phyloP scores from a whole-genome alignment of 2,113 vertebrate species.

The Oenanthe melanoleuca region DNA sequence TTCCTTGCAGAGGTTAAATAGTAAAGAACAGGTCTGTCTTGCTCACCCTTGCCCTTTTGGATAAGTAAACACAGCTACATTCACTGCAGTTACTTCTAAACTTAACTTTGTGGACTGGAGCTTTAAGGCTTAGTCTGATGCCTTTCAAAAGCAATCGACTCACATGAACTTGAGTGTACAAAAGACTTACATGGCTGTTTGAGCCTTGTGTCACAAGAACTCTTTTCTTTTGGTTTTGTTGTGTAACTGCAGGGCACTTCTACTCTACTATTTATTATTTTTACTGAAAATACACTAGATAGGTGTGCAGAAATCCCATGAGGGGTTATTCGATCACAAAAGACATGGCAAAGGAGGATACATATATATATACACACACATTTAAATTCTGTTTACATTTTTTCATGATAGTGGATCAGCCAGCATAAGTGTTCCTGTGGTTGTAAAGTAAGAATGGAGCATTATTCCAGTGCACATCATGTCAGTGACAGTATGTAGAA shows the following conservation, averaged over 20 bases:
- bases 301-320: background rate
- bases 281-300: background rate
- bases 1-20: background rate
- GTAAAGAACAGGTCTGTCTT: slow-evolving; percentile 8
- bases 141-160: background rate
- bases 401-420: background rate
- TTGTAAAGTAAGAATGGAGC: background rate
- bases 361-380: background rate
- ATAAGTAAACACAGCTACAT: background rate
- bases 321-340: background rate
- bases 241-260: background rate
- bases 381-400: background rate
- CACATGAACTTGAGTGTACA: background rate
- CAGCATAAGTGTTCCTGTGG: background rate
- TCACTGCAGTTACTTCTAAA: background rate
- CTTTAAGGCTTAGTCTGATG: background rate
- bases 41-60: background rate
- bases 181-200: background rate
- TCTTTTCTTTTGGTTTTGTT: background rate
- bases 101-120: background rate
- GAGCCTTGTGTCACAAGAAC: background rate
- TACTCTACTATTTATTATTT: background rate
- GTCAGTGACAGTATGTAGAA: background rate
- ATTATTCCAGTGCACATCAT: background rate
- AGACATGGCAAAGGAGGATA: background rate